Conservation (phyloP, 2,113 vertebrate genomes). For the Donacobius atricapilla region DNA sequence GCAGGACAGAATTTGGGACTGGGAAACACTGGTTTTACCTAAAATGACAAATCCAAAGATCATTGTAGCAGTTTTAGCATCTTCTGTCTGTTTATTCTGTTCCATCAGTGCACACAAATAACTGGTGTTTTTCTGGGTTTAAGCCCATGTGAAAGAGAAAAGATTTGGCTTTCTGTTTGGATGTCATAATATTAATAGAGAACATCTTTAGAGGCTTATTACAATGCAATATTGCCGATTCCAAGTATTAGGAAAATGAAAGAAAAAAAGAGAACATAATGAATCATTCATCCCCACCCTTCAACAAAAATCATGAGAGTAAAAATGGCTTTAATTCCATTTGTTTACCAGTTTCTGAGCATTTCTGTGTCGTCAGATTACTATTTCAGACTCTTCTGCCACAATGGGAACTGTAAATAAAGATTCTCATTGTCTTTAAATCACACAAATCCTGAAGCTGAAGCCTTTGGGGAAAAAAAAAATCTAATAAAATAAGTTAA, state of each 20-base stretch:
- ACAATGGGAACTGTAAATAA: not conserved
- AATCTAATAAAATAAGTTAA: not conserved
- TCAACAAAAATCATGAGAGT: conserved; percentile 50
- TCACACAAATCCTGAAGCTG: not conserved
- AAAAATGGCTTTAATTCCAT: conserved; percentile 44
- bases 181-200: conserved; percentile 52
- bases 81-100: conserved; percentile 12
- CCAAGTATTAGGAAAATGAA: conserved; percentile 28
- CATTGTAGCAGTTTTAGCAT: not conserved
- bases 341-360: conserved; percentile 56
- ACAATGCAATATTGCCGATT: conserved; percentile 8
- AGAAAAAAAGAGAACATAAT: not conserved
- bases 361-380: conserved; percentile 1
- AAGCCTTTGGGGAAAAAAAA: not conserved
- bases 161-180: conserved; percentile 24
- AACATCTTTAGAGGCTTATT: conserved; percentile 52
- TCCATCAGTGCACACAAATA: not conserved
- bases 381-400: not conserved
- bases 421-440: not conserved
- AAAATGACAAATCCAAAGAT: not conserved
- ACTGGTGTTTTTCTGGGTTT: conserved; percentile 23
- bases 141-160: conserved; percentile 46
- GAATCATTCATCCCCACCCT: conserved; percentile 22
- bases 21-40: not conserved
- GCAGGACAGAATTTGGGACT: not conserved